phyloP scores from a whole-genome alignment of 1,140 invertebrate genomes.

The Glossosoma conforme region DNA sequence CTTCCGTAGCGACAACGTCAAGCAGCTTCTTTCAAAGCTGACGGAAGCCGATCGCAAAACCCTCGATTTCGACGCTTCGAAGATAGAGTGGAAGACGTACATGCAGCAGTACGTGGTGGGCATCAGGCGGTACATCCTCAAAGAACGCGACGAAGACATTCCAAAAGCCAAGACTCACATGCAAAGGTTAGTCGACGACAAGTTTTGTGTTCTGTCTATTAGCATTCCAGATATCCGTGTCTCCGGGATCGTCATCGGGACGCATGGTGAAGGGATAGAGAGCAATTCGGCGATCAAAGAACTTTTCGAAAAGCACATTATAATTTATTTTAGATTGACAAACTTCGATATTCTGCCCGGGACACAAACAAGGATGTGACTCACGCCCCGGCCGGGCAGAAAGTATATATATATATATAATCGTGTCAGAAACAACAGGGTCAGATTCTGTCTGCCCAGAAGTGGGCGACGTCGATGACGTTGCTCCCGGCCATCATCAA shows the following conservation, averaged over 20 bases:
- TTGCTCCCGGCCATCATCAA: too few relatives aligned
- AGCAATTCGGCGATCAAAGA: background rate
- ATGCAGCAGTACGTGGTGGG: slow-evolving; percentile 44
- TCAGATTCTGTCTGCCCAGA: too few relatives aligned
- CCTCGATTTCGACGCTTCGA: slow-evolving; percentile 51
- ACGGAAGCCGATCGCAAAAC: slow-evolving; percentile 50
- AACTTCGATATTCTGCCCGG: background rate
- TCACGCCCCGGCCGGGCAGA: too few relatives aligned
- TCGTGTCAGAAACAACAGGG: too few relatives aligned
- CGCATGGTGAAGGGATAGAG: too few relatives aligned
- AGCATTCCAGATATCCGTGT: too few relatives aligned
- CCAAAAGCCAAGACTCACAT: slow-evolving; percentile 37
- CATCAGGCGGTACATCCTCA: slow-evolving; percentile 44
- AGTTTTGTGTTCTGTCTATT: background rate
- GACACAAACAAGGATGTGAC: too few relatives aligned
- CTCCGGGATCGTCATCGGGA: too few relatives aligned
- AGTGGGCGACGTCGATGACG: too few relatives aligned
- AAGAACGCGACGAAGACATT: slow-evolving; percentile 45
- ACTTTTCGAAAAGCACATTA: background rate
- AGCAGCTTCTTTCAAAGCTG: slow-evolving; percentile 55
- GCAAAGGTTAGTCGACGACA: slow-evolving; percentile 33
- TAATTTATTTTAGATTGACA: background rate
- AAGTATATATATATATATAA: too few relatives aligned
- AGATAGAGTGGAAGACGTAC: slow-evolving; percentile 47
- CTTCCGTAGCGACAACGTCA: slow-evolving; percentile 79